Conservation (phyloP, 2,888 invertebrate species). For the Margaritifera margaritifera region DNA sequence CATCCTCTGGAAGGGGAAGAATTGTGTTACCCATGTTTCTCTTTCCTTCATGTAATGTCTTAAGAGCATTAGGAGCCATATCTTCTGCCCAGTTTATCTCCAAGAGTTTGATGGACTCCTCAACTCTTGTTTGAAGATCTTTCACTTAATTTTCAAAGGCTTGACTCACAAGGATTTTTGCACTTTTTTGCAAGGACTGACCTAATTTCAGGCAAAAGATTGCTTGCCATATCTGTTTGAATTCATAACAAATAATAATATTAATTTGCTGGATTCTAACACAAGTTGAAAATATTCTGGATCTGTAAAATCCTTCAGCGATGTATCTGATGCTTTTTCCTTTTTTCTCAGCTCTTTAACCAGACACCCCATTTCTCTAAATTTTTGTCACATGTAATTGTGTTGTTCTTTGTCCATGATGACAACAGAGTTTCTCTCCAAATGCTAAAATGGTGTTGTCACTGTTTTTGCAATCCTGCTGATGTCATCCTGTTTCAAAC, state of each 20-base stretch:
- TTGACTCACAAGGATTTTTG: background rate
- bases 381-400: constrained; percentile 5
- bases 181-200: too few relatives aligned
- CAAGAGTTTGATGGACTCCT: constrained; percentile 1
- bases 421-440: background rate
- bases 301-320: background rate
- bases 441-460: background rate
- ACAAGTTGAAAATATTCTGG: background rate
- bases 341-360: background rate
- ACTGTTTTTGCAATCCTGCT: constrained; percentile 6
- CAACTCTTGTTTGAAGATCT: background rate
- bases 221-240: constrained; percentile 2
- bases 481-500: background rate
- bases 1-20: background rate
- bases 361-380: background rate
- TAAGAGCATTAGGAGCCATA: background rate
- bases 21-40: background rate
- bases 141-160: constrained; percentile 3
- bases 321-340: background rate
- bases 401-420: background rate
- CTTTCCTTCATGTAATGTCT: background rate
- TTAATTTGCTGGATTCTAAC: background rate
- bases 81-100: constrained; percentile 4
- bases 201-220: constrained; percentile 1
- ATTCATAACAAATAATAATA: background rate